Base-by-base conservation (phyloP, 2,888 invertebrate genomes). In the Linnaemya vulpina region DNA sequence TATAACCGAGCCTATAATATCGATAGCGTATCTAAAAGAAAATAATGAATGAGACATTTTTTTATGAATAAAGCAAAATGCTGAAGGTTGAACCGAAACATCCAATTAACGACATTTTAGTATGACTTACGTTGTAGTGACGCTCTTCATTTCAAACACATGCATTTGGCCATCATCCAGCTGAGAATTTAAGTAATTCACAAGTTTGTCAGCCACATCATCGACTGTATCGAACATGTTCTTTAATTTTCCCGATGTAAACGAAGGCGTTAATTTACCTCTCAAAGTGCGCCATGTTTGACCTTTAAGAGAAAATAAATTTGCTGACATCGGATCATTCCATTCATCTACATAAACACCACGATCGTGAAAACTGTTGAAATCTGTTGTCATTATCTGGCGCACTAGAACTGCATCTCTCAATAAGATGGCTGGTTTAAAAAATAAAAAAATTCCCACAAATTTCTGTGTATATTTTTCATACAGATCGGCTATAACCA, bases 221-320 rank as follows among this genome's bases (percentile, higher is more conserved):
- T 94, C 93, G 13, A 95, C 93, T 0, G 94, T 93, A 0, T 93
- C 92, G 87, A 94, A 95, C 94, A 95, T 95, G 1, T 91, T 93
- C 89, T 94, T 95, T 65, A 96, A 90, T 90, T 95, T 95, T 9
- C 94, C 95, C 0, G 95, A 94, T 0, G 95, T 94, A 89, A 95
- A 96, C 0, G 94, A 94, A 0, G 95, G 95, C 0, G 95, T 94
- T 88, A 96, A 91, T 87, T 95, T 95, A 0, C 93, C 87, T 17
- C 96, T 93, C 35, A 96, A 90, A 65, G 92, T 93, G 88, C 94
- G 95, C 96, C 96, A 96, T 68, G 93, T 93, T 10, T 93, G 88
- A 1, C 91, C 91, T 4, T 86, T 68, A 30, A 91, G 89, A 79
- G 94, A 86, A 9, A 90, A 91, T 0, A 90, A 81, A 90, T 94